phyloP scores from a whole-genome alignment of 2,113 vertebrate genomes.

The Rattus norvegicus region GRCr8 NC_086031.1:46063001-46063500 shows the following conservation, averaged over 20 bases:
- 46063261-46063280: neutral
- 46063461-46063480: neutral
- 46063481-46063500: neutral
- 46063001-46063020: neutral
- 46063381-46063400: neutral
- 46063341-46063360: neutral
- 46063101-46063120: neutral
- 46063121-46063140: accelerated
- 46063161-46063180: neutral
- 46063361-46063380: neutral
- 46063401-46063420: neutral
- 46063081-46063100: neutral
- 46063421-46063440: neutral
- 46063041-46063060: neutral
- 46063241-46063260: neutral
- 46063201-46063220: neutral
- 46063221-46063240: neutral
- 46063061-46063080: neutral
- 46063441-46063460: neutral
- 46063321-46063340: neutral
- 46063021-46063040: neutral
- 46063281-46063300: neutral
- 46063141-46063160: neutral
- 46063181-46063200: neutral
- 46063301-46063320: neutral